Conservation (phyloP, 2,113 vertebrate species). For the Poeciliopsis prolifica region DNA sequence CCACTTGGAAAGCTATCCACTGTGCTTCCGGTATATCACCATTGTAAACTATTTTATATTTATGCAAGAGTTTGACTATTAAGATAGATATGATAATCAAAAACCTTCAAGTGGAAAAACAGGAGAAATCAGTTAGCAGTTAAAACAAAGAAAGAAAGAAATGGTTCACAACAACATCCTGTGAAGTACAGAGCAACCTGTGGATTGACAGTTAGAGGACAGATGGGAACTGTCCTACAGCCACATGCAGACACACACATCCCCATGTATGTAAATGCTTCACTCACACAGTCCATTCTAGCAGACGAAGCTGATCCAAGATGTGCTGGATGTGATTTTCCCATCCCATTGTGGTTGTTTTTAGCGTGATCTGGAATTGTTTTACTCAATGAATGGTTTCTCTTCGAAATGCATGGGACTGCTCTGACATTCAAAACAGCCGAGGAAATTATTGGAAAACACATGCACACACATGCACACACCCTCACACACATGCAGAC, state of each 20-base stretch:
- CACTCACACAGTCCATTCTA: conserved; percentile 2
- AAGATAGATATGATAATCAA: too few relatives aligned
- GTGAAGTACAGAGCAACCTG: not conserved
- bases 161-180: not conserved
- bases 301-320: not conserved
- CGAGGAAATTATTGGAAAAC: conserved; percentile 33
- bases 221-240: not conserved
- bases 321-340: conserved; percentile 71
- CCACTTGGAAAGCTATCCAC: too few relatives aligned
- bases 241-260: not conserved
- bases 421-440: conserved; percentile 58
- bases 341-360: conserved; percentile 66
- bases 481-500: conserved; percentile 13
- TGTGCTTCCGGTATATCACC: too few relatives aligned
- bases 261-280: not conserved
- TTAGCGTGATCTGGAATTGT: conserved; percentile 59
- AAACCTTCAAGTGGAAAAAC: too few relatives aligned
- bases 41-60: too few relatives aligned
- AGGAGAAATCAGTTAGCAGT: too few relatives aligned
- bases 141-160: too few relatives aligned
- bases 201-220: not conserved
- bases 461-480: conserved; percentile 25
- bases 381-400: conserved; percentile 66
- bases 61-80: too few relatives aligned
- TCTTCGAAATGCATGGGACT: conserved; percentile 58